phyloP scores from a whole-genome alignment of 2,113 vertebrate species.

The Eubucco bourcierii region DNA sequence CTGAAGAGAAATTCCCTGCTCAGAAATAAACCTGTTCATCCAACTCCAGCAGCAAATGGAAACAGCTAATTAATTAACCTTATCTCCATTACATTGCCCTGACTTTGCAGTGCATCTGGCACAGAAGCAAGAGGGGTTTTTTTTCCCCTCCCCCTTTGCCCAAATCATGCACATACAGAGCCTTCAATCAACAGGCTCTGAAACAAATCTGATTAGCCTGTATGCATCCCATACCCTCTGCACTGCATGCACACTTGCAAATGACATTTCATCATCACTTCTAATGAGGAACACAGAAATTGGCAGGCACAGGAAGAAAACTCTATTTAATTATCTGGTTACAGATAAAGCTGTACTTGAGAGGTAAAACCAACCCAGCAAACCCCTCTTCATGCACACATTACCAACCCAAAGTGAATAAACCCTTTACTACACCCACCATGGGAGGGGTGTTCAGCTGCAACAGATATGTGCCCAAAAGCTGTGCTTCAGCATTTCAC shows the following conservation, averaged over 20 bases:
- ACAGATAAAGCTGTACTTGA: not conserved
- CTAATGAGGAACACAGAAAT: not conserved
- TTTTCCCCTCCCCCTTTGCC: not conserved
- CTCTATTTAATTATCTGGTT: not conserved
- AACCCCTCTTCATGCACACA: not conserved
- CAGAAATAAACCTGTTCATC: not conserved
- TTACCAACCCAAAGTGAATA: not conserved
- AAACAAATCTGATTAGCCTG: not conserved
- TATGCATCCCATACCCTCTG: fast-evolving
- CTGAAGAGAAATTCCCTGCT: conserved; percentile 38
- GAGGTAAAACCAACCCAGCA: not conserved
- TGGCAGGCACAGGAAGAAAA: not conserved
- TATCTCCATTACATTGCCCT: conserved; percentile 49
- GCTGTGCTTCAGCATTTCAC: not conserved
- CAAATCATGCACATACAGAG: not conserved
- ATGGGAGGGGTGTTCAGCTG: fast-evolving
- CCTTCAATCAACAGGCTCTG: not conserved
- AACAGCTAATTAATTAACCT: conserved; percentile 68
- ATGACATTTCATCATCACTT: not conserved
- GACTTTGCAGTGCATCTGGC: conserved; percentile 32
- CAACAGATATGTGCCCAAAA: not conserved
- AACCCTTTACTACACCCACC: not conserved
- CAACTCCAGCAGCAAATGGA: conserved; percentile 50
- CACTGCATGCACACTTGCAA: too few species aligned
- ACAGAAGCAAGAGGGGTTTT: not conserved